A percentile compares a stretch with the other conserved stretches of the same genome.
phyloP scores from a whole-genome alignment of 92 coral and sea anemone species.

The Pocillopora grandis region DNA sequence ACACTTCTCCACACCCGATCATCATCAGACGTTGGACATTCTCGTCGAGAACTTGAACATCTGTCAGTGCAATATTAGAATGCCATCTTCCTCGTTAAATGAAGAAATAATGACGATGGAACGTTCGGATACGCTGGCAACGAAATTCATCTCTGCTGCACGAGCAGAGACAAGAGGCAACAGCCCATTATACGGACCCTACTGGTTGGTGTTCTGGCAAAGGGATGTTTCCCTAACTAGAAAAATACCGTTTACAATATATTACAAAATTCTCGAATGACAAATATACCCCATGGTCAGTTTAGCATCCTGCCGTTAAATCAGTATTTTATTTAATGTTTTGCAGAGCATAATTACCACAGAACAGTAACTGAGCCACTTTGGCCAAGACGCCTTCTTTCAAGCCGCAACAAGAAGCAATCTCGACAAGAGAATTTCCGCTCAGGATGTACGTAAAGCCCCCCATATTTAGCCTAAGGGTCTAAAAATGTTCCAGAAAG shows the following conservation, averaged over 20 bases:
- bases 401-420: neutral
- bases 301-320: slow-evolving; percentile 22
- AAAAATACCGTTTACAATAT: too few species aligned
- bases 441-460: neutral
- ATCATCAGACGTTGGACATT: neutral
- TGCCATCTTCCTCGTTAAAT: neutral
- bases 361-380: neutral
- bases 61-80: slow-evolving; percentile 1
- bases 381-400: neutral
- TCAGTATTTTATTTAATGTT: slow-evolving; percentile 16
- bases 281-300: slow-evolving; percentile 25
- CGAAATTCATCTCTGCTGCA: neutral
- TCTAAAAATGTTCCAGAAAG: neutral
- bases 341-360: neutral
- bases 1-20: neutral
- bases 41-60: neutral
- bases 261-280: slow-evolving; percentile 6
- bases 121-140: neutral
- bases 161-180: neutral
- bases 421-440: slow-evolving; percentile 16
- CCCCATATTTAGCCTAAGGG: slow-evolving; percentile 9
- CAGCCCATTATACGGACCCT: neutral
- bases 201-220: neutral
- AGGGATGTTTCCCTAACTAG: neutral
- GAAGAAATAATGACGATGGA: neutral